Evolutionary conservation across 2,113 vertebrate species (phyloP).

Genomic region (Nestor notabilis): DNA sequence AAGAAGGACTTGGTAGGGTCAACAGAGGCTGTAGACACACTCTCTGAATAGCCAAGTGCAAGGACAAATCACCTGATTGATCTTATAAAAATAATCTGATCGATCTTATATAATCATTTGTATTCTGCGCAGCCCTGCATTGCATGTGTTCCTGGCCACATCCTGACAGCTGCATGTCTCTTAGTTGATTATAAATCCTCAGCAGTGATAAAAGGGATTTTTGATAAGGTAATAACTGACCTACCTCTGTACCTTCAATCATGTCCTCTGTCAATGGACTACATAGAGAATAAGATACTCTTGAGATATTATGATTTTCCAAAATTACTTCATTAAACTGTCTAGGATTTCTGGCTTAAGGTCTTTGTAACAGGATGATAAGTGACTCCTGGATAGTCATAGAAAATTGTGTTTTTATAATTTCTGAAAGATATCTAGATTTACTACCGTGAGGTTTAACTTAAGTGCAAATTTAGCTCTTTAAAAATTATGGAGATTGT

Average conservation of each 20-base stretch:
- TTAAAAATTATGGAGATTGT: not conserved
- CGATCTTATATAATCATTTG: constrained; percentile 17
- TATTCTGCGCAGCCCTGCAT: not conserved
- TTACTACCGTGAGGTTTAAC: not conserved
- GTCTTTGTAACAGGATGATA: not conserved
- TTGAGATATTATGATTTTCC: constrained; percentile 14
- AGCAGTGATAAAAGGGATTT: not conserved
- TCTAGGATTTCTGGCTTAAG: not conserved
- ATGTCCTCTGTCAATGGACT: constrained; percentile 20
- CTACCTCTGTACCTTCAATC: constrained; percentile 24
- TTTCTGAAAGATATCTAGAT: not conserved
- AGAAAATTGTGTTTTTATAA: not conserved
- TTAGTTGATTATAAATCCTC: constrained; percentile 34
- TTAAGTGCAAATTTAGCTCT: not conserved
- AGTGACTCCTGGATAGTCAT: not conserved
- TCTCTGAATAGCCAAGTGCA: not conserved
- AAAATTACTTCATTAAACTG: constrained; percentile 24
- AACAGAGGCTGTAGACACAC: not conserved
- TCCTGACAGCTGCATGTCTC: constrained; percentile 34
- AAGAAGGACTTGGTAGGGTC: not conserved
- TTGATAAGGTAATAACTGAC: constrained; percentile 50
- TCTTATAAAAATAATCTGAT: constrained; percentile 29
- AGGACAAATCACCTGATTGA: constrained; percentile 14
- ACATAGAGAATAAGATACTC: not conserved
- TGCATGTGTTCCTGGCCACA: not conserved